phyloP scores from a whole-genome alignment of 2,888 invertebrate species.

The Perizoma affinitatum region DNA sequence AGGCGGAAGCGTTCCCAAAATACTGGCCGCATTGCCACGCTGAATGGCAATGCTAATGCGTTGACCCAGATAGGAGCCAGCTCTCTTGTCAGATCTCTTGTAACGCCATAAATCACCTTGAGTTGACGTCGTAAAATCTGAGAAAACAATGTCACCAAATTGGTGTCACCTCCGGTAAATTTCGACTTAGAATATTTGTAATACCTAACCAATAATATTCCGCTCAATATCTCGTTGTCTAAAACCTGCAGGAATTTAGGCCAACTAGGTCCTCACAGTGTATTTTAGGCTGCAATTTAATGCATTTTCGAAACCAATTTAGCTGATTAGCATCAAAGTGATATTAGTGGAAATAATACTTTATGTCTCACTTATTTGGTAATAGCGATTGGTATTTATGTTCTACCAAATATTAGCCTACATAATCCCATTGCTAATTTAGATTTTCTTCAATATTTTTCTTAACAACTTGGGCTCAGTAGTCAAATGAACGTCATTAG shows the following conservation, averaged over 20 bases:
- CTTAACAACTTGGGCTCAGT: no score
- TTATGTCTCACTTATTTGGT: constrained; percentile 2
- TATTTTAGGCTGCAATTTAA: constrained; percentile 31
- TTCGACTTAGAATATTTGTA: constrained; percentile 32
- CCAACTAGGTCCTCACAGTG: constrained; percentile 28
- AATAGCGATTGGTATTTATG: not conserved
- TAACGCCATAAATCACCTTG: no score
- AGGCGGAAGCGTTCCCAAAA: no score
- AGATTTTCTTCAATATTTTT: not conserved
- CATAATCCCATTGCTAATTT: not conserved
- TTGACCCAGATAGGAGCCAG: no score
- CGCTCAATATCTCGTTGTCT: constrained; percentile 22
- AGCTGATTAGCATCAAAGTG: constrained; percentile 16
- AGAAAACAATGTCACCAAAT: no score
- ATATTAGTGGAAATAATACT: constrained; percentile 13
- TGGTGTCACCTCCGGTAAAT: no score
- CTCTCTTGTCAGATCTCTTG: no score
- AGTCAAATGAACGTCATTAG: no score
- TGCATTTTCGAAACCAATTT: constrained; percentile 31
- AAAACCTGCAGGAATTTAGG: constrained; percentile 35
- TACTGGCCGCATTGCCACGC: no score
- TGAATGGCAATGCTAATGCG: no score
- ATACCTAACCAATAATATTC: constrained; percentile 16
- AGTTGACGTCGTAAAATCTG: no score
- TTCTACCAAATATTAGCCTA: not conserved